Evolutionary conservation across 1,140 invertebrate species (phyloP).

Genomic region (Drosophila sturtevanti): DNA sequence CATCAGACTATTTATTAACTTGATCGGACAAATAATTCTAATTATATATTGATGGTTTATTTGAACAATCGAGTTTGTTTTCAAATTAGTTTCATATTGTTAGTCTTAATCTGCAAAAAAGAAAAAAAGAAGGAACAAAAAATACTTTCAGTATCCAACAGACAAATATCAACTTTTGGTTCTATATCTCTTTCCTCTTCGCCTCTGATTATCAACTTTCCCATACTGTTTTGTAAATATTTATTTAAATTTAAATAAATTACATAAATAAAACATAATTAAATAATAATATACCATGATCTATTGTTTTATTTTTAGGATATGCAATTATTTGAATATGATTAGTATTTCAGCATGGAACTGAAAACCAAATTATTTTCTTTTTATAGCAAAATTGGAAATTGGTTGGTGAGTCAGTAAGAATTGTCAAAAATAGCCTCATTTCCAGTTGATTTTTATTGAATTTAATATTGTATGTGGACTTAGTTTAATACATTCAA

Average conservation of each 20-base stretch:
- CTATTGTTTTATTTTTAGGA: neutral
- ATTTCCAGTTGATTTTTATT: too few relatives aligned
- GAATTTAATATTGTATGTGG: too few relatives aligned
- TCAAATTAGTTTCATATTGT: conserved; percentile 69
- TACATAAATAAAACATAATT: conserved; percentile 62
- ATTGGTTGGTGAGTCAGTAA: too few relatives aligned
- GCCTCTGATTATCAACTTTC: conserved; percentile 36
- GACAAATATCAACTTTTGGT: conserved; percentile 38
- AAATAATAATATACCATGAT: conserved; percentile 13
- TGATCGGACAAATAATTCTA: conserved; percentile 24
- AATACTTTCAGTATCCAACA: conserved; percentile 40
- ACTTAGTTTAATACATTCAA: too few relatives aligned
- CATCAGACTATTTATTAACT: conserved; percentile 13
- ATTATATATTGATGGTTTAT: conserved; percentile 28
- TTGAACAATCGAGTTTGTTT: conserved; percentile 56
- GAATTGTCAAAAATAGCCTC: too few relatives aligned
- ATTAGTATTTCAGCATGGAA: too few relatives aligned
- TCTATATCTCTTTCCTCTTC: conserved; percentile 40
- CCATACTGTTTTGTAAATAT: conserved; percentile 70
- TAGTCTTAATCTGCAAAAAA: conserved; percentile 36
- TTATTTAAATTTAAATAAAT: conserved; percentile 79
- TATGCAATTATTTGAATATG: neutral
- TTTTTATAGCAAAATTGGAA: too few relatives aligned
- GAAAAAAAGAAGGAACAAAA: conserved; percentile 26
- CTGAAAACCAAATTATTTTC: too few relatives aligned